Conservation (phyloP, 2,797 vertebrate genomes). For the Sebastes hubbsi region DNA sequence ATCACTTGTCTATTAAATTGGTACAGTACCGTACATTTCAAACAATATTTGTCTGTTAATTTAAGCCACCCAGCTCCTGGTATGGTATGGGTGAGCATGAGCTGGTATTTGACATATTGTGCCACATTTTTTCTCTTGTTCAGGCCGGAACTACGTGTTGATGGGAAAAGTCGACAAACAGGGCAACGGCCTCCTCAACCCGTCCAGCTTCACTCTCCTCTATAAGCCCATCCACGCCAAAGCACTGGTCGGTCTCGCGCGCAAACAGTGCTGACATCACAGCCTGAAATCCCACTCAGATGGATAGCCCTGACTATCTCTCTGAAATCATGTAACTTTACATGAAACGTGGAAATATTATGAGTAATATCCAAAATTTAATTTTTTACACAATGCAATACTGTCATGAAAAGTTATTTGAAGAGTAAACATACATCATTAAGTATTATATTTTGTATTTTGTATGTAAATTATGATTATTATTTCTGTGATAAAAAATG, state of each 20-base stretch:
- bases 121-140: not conserved
- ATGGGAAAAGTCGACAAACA: constrained; percentile 85
- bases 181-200: constrained; percentile 80
- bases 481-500: constrained; percentile 59
- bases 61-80: not conserved
- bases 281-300: constrained; percentile 28
- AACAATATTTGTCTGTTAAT: not conserved
- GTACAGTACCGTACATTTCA: not conserved
- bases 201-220: constrained; percentile 87
- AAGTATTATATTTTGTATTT: constrained; percentile 60
- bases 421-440: not conserved
- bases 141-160: constrained; percentile 88
- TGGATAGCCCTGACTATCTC: not conserved
- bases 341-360: constrained; percentile 23
- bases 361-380: not conserved
- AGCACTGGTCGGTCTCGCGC: constrained; percentile 80
- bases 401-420: not conserved
- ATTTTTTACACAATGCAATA: constrained; percentile 10
- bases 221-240: constrained; percentile 85
- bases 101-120: not conserved
- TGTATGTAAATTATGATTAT: constrained; percentile 72
- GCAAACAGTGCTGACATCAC: constrained; percentile 80
- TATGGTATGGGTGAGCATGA: not conserved
- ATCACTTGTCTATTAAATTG: not conserved
- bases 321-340: constrained; percentile 1